A percentile compares a stretch with the other conserved stretches of the same genome.
These are phyloP conservation scores for Oncorhynchus tshawytscha DNA, from an alignment of 2,113 vertebrate genomes.

Conservation along the genomic window DNA sequence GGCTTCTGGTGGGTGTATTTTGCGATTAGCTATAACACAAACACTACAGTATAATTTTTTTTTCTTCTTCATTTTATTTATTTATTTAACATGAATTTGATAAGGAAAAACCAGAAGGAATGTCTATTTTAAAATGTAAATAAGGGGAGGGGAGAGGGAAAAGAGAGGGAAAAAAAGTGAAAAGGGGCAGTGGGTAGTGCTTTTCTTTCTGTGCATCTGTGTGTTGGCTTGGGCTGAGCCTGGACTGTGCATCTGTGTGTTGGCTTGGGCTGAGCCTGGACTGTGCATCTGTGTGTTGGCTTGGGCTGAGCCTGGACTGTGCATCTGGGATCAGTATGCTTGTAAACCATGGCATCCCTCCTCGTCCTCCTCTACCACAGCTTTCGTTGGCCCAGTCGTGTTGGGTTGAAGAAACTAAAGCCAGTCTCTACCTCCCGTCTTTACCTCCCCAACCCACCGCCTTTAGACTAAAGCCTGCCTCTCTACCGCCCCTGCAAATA, in stretches of 20 bases:
- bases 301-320: slow-evolving; percentile 2
- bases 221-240: slow-evolving; percentile 58
- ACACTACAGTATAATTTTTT: slow-evolving; percentile 59
- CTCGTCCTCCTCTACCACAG: slow-evolving; percentile 46
- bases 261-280: no score
- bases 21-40: slow-evolving; percentile 69
- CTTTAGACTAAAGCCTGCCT: slow-evolving; percentile 22
- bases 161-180: slow-evolving; percentile 27
- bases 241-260: no score
- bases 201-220: slow-evolving; percentile 34
- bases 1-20: slow-evolving; percentile 65
- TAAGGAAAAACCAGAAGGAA: slow-evolving; percentile 32
- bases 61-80: slow-evolving; percentile 54
- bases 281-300: no score
- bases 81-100: slow-evolving; percentile 59
- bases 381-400: slow-evolving; percentile 29
- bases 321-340: slow-evolving; percentile 71
- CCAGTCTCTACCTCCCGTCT: slow-evolving; percentile 29
- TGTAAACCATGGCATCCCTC: slow-evolving; percentile 61
- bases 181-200: not conserved
- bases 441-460: slow-evolving; percentile 14
- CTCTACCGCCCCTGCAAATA: not conserved
- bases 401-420: slow-evolving; percentile 52
- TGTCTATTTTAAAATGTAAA: slow-evolving; percentile 31
- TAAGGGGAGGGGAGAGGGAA: not conserved